Evolutionary conservation across 2,113 vertebrate genomes (phyloP), one percentile per base, ranked within the genome.

Genomic region (Microcebus murinus): DNA sequence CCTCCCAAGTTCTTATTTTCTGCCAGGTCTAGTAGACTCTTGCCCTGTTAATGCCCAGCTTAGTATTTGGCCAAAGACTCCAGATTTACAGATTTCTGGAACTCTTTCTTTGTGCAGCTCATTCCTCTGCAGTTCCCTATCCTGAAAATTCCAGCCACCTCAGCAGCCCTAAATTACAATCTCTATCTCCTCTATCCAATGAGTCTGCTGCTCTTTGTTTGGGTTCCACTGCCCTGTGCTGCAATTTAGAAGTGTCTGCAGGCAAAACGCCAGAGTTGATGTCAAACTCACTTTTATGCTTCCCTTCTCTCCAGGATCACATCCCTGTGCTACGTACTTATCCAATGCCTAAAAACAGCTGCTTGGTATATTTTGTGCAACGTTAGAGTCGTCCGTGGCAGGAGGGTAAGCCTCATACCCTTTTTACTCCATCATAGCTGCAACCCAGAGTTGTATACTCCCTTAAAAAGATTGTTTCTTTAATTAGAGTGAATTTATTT

Each of bases 401-500:
- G 87, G 65, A 92, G 23, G 14, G 9, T 36, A 87, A 82, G 81
- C 55, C 31, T 90, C 59, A 74, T 39, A 89, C 36, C 52, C 50
- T 79, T 89, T 89, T 89, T 89, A 94, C 25, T 87, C 50, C 48
- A 90, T 29, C 25, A 36, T 52, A 59, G 71, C 23, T 5, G 4
- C 7, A 94, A 85, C 29, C 45, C 85, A 71, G 93, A 92, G n/a
- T 77, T 74, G 45, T 20, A 90, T 8, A 82, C 25, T 77, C 48
- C 50, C 31, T 97, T 92, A 23, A 87, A 96, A 96, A 84, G 13
- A 57, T 4, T 77, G 34, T 42, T 82, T 95, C 82, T 95, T 96
- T 96, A 90, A 73, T 89, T 91, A 96, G n/a, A 91, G 31, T 74
- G 23, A 74, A 77, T 87, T 96, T 80, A 95, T 93, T 95, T 95